A percentile compares a stretch with the other conserved stretches of the same genome.
Conservation (phyloP, 1,140 invertebrate species). For the Scaptomyza montana region DNA sequence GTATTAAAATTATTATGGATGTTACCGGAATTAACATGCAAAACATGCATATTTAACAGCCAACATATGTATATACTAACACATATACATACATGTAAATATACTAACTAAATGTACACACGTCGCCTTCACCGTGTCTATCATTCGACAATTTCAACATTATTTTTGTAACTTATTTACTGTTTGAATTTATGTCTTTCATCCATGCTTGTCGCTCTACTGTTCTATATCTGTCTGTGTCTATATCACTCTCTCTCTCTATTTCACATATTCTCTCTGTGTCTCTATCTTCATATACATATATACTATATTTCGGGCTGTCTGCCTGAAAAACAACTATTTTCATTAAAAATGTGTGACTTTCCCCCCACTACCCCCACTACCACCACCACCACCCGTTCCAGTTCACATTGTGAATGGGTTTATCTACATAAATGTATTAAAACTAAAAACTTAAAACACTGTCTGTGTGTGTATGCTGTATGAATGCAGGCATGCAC, state of each 20-base stretch:
- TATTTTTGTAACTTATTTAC: constrained; percentile 23
- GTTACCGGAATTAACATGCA: not conserved
- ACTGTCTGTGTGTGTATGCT: not conserved
- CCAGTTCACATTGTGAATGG: constrained; percentile 26
- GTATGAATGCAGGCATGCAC: not conserved
- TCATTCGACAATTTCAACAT: constrained; percentile 9
- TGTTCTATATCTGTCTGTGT: constrained; percentile 19
- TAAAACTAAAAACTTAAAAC: not conserved
- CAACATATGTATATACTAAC: constrained; percentile 10
- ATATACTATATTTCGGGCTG: not conserved
- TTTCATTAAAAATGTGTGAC: not conserved
- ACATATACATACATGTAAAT: constrained; percentile 31
- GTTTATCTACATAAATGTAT: constrained; percentile 14
- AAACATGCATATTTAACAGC: constrained; percentile 3
- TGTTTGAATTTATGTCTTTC: constrained; percentile 30
- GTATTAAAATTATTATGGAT: not conserved
- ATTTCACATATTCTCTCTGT: constrained; percentile 8
- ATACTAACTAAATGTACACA: constrained; percentile 16
- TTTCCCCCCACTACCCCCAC: not conserved
- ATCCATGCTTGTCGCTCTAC: constrained; percentile 34
- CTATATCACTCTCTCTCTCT: constrained; percentile 9
- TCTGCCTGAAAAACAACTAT: constrained; percentile 7
- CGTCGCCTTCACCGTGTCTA: constrained; percentile 12
- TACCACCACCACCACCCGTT: no score
- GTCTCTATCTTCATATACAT: constrained; percentile 11